These are phyloP conservation scores for Euwallacea similis DNA, from an alignment of 1,140 invertebrate genomes.

Conservation along the genomic window DNA sequence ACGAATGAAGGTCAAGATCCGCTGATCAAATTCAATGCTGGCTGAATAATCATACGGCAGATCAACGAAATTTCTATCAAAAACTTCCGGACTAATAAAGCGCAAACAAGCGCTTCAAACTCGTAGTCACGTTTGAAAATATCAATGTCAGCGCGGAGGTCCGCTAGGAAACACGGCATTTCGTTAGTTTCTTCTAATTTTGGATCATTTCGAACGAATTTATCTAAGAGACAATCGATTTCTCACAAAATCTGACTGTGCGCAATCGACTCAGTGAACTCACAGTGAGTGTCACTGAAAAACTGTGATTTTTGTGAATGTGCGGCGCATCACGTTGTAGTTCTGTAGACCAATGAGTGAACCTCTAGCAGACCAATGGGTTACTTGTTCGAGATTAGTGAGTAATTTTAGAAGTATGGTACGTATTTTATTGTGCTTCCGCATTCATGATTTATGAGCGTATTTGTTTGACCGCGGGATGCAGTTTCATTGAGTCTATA, in stretches of 20 bases:
- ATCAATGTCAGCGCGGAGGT: constrained; percentile 33
- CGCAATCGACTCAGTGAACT: background rate
- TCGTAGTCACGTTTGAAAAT: constrained; percentile 26
- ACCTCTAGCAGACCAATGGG: background rate
- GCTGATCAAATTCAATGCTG: background rate
- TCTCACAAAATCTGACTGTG: no score
- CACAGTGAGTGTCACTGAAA: no score
- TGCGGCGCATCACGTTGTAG: constrained; percentile 15
- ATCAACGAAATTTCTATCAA: background rate
- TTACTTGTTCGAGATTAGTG: background rate
- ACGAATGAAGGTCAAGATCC: background rate
- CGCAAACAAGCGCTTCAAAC: constrained; percentile 19
- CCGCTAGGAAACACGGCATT: constrained; percentile 14
- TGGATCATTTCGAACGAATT: background rate
- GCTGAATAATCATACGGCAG: background rate
- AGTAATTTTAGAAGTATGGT: constrained; percentile 11
- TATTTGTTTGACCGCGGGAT: background rate
- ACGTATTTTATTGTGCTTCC: background rate
- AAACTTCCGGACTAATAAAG: constrained; percentile 21
- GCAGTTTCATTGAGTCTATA: background rate
- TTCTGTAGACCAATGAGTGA: constrained; percentile 1
- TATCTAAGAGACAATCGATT: no score
- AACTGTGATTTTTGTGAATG: constrained; percentile 1
- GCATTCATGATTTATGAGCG: background rate
- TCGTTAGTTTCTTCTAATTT: constrained; percentile 21